Evolutionary conservation across 1,140 invertebrate species (phyloP), one percentile per base, ranked within the genome.

Genomic region (Bombus terrestris): DNA sequence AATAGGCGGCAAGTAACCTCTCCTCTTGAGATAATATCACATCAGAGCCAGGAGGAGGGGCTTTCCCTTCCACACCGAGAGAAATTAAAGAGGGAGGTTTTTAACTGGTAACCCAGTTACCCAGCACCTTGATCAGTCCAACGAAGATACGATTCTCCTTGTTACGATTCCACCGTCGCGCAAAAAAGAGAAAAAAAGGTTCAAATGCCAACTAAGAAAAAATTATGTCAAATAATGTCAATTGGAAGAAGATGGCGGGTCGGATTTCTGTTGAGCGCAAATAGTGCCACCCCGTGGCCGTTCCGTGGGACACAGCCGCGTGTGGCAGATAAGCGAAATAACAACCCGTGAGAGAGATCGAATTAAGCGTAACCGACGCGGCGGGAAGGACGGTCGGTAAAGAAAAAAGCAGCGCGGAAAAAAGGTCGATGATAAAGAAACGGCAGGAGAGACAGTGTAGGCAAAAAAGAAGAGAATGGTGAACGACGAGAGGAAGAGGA

Each of bases 311-410:
- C 59, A 66, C 81, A 32, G 35, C 32, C 6, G 22, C 6, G 13
- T 39, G 43, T n/a, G 78, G 68, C 73, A 62, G 76, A 80, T 85
- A 85, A 78, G 53, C 53, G 32, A 72, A 53, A 75, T 73, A 85
- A 73, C 68, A n/a, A 85, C 10, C 73, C 85, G 85, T 72, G 82
- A 72, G 86, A 87, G 59, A 72, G 35, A n/a, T 43, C 41, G 74
- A 84, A 86, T 84, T 73, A 68, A 35, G 71, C 41, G 22, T 71
- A 71, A 68, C 59, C 59, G 59, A 22, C 59, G 59, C 35, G 35
- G 66, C 8, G 32, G 66, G 35, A 22, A 32, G 35, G 68, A 39
- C 10, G 25, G 37, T n/a, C 22, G 25, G 37, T 28, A 22, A 28
- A 72, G 69, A 15, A 72, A 41, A 72, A 72, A 37, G 37, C 68